Evolutionary conservation across 2,113 vertebrate genomes (phyloP), one percentile per base, ranked within the genome.

Genomic region (Atractosteus spatula): DNA sequence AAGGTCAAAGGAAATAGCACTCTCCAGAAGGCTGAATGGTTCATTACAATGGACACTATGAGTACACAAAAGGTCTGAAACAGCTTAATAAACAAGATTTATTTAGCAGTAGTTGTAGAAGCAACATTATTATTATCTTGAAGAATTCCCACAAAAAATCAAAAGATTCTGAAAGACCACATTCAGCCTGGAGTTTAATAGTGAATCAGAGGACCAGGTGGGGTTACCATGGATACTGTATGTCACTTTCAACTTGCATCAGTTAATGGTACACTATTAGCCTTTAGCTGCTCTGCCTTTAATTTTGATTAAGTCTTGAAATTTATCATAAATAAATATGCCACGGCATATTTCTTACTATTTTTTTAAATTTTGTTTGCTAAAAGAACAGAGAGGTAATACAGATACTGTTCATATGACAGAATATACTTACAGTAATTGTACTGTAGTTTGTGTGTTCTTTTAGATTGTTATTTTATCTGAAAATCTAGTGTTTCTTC

Each of bases 181-280:
- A 8, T 14, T 66, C 11, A 13, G 8, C 42, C 64, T 66, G 42
- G 3, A 45, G 12, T 45, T 45, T 66, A 12, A 45, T 66, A 1
- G 12, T 47, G 65, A 67, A 16, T 47, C 42, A 51, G 42, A n/a
- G 43, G 44, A 67, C 43, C 16, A 16, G 44, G 44, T 51, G 29
- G 29, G 29, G 65, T 67, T 47, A 16, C 65, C 65, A 67, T 67
- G 13, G 42, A 45, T 66, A n/a, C n/a, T n/a, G n/a, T n/a, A 68
- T n/a, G 47, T 16, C 44, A n/a, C 64, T 12, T 17, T 51, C 45
- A 51, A 47, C 5, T 13, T 68, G 66, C 47, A 59, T 59, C 56
- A 59, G 56, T 12, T 12, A 54, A 11, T 68, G 64, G 10, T 13
- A 66, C 44, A 41, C 14, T 11, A 55, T 68, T 68, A 7, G 64